Percentiles rank a stretch among this genome's conserved stretches.
phyloP scores from a whole-genome alignment of 2,888 invertebrate species.

The Chrysolina americana region DNA sequence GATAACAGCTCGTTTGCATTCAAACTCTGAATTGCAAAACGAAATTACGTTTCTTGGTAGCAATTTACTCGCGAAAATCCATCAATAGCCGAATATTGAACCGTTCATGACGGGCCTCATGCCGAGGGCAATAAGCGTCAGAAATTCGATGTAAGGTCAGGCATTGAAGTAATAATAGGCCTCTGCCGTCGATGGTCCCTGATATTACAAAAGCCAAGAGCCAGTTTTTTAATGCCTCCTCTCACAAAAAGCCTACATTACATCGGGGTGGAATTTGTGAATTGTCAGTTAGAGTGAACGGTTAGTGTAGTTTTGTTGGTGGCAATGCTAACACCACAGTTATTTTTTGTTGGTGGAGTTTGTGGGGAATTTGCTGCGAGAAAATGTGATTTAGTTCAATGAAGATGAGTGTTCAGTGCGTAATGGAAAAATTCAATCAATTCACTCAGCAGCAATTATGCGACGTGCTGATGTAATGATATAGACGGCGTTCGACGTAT shows the following conservation, averaged over 20 bases:
- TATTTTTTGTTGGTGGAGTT: slow-evolving; percentile 34
- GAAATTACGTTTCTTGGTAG: slow-evolving; percentile 39
- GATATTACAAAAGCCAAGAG: slow-evolving; percentile 68
- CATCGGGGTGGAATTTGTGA: slow-evolving; percentile 63
- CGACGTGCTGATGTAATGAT: slow-evolving; percentile 3
- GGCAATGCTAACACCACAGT: slow-evolving; percentile 60
- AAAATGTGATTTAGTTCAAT: slow-evolving; percentile 6
- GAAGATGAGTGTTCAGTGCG: neutral
- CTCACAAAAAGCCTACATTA: slow-evolving; percentile 65
- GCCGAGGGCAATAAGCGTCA: slow-evolving; percentile 37
- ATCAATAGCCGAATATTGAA: slow-evolving; percentile 37
- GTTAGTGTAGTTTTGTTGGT: slow-evolving; percentile 64
- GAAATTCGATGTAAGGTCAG: slow-evolving; percentile 40
- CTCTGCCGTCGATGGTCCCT: slow-evolving; percentile 59
- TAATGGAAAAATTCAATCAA: slow-evolving; percentile 15
- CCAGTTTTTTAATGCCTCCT: slow-evolving; percentile 69
- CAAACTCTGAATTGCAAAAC: slow-evolving; percentile 32
- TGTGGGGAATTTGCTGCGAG: no score
- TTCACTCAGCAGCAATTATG: neutral
- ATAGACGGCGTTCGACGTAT: neutral
- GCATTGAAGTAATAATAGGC: slow-evolving; percentile 64
- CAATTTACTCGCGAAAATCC: slow-evolving; percentile 37
- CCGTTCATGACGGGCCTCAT: slow-evolving; percentile 27
- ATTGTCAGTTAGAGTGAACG: slow-evolving; percentile 58
- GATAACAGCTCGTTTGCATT: slow-evolving; percentile 45